Evolutionary conservation across 2,797 vertebrate species (phyloP), one percentile per base, ranked within the genome.

Genomic region (Gambusia yucatana): DNA sequence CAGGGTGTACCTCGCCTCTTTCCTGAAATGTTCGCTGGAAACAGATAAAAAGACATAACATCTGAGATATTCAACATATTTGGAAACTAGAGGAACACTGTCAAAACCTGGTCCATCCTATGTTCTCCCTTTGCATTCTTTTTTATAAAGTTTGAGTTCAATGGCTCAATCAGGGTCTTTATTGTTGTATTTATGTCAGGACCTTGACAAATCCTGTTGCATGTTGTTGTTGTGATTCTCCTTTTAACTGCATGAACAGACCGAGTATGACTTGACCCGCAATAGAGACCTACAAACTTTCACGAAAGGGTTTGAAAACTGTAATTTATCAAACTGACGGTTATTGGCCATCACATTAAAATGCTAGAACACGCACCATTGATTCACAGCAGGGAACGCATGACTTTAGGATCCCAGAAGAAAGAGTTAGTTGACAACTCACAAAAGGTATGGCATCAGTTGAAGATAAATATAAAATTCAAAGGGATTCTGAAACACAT

Each of bases 161-260:
- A 11, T 28, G 46, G 48, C 52, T 9, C 7, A 69, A 14, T 20
- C 28, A 48, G n/a, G 7, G 3, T 28, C 33, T n/a, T 33, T 47
- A 25, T 47, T 41, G 48, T 55, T 63, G 14, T 30, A 16, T 30
- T 44, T n/a, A 44, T 28, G n/a, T 20, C 52, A 59, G 73, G 14
- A 41, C 22, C 14, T 30, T 44, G n/a, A 46, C 55, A 41, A 9
- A 57, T 57, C 16, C 7, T 41, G 16, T 46, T 75, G 25, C 2
- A 6, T 61, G 28, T 59, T 59, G 28, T 9, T 36, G 39, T 44
- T 46, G 30, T 61, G 36, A 30, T 16, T 30, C n/a, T 46, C 11
- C 47, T 76, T 75, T 65, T 25, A 65, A 48, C 30, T 50, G 13
- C 46, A 48, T 16, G 67, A 44, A 36, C 59, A 73, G 30, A 69